These are phyloP conservation scores for Cynodonichthys magdalenae DNA, from an alignment of 2,797 vertebrate species.

Conservation along the genomic window DNA sequence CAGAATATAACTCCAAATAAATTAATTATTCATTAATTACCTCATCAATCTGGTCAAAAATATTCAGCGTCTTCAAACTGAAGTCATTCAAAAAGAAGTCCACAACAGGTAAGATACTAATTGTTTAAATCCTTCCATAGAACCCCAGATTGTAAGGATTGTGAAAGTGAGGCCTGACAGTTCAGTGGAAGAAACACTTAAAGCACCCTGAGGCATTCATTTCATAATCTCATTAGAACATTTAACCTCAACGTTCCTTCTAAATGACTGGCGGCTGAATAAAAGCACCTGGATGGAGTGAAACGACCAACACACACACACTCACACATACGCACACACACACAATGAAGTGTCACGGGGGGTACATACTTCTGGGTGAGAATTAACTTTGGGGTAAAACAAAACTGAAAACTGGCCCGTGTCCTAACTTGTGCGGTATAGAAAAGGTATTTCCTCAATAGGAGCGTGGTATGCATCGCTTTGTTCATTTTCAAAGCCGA, in stretches of 20 bases:
- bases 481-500: neutral
- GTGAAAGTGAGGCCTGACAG: constrained; percentile 23
- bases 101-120: no score
- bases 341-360: no score
- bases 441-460: constrained; percentile 28
- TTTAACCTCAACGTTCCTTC: constrained; percentile 38
- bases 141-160: neutral
- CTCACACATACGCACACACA: neutral
- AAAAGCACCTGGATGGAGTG: constrained; percentile 28
- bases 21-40: no score
- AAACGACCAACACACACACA: constrained; percentile 9
- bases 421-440: constrained; percentile 51
- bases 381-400: constrained; percentile 17
- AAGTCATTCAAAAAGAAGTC: no score
- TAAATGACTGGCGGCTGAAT: constrained; percentile 11
- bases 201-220: constrained; percentile 18
- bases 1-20: no score
- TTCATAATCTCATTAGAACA: constrained; percentile 50
- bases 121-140: no score
- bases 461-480: constrained; percentile 1
- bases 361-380: constrained; percentile 20
- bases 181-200: constrained; percentile 13
- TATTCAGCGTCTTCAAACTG: no score
- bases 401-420: constrained; percentile 25
- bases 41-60: no score